Evolutionary conservation across 2,797 vertebrate species (phyloP).

Genomic region (Gambusia yucatana): DNA sequence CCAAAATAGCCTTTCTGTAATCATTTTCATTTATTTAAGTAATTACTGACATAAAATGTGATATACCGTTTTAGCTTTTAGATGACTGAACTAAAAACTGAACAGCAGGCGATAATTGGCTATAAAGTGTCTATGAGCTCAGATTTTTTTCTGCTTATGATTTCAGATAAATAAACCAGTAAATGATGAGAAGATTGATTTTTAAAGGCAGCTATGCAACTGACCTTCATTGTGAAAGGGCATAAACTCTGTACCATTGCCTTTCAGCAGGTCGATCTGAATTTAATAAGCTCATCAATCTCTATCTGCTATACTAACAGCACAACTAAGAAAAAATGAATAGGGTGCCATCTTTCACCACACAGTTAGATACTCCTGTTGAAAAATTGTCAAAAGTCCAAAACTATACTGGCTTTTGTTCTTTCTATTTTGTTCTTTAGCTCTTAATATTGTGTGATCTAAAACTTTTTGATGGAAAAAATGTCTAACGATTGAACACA

Average conservation of each 20-base stretch:
- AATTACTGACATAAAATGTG: background rate
- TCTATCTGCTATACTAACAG: conserved; percentile 65
- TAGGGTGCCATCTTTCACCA: conserved; percentile 45
- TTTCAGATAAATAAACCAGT: conserved; percentile 22
- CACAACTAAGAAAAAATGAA: conserved; percentile 40
- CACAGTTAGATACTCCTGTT: conserved; percentile 18
- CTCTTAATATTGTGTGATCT: conserved; percentile 19
- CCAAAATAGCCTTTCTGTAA: background rate
- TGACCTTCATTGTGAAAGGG: conserved; percentile 62
- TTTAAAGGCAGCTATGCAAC: conserved; percentile 15
- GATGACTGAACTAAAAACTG: background rate
- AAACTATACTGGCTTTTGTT: conserved; percentile 34
- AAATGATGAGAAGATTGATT: conserved; percentile 58
- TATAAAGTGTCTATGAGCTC: background rate
- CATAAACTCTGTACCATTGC: conserved; percentile 62
- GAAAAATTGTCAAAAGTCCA: conserved; percentile 30
- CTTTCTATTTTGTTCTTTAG: background rate
- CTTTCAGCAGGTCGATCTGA: conserved; percentile 58
- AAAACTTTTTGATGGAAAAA: conserved; percentile 19
- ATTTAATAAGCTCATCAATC: conserved; percentile 79
- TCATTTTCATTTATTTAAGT: background rate
- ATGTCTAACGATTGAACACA: conserved; percentile 22
- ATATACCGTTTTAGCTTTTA: background rate
- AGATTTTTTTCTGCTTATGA: background rate
- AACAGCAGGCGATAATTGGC: background rate